Evolutionary conservation across 1,140 invertebrate species (phyloP), one percentile per base, ranked within the genome.

Genomic region (Drosophila paulistorum): DNA sequence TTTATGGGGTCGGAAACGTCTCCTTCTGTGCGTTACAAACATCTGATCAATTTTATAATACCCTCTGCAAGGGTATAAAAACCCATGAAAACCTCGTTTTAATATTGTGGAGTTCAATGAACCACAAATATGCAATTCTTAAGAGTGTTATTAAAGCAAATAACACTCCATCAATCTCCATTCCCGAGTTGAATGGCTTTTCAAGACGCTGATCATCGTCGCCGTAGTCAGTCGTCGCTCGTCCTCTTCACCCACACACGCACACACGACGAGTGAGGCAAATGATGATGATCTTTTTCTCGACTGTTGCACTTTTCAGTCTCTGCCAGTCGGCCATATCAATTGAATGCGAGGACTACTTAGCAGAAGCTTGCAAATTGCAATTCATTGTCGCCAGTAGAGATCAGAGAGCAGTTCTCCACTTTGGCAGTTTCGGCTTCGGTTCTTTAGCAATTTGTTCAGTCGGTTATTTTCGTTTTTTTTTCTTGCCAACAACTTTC

Each of bases 331-430:
- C 45, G 39, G 62, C 23, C 35, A 41, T 67, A 75, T 71, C 67
- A 67, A 74, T 71, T 71, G 75, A 26, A 51, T 51, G 45, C 2
- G 76, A 75, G 68, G 72, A 67, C 68, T 63, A 62, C 17, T 59
- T 59, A 17, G 57, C 41, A 59, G 54, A 59, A 59, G 57, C 55
- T 7, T 68, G 61, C 68, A 78, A 75, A 75, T 60, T 78, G 76
- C 76, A 71, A 78, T 78, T 78, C 76, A 78, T 78, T 78, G 72
- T 71, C 61, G 76, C 68, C 76, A 41, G 57, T 14, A 26, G 35
- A 48, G 51, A 30, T 26, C 5, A 7, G 13, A 51, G 4, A 26
- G 42, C 23, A 51, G 45, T 51, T 51, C 45, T 23, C 45, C 45
- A 51, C 2, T 23, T 51, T 17, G 45, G 14, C 45, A 48, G 45